Evolutionary conservation across 2,113 vertebrate species (phyloP).

Genomic region (Callithrix jacchus): DNA sequence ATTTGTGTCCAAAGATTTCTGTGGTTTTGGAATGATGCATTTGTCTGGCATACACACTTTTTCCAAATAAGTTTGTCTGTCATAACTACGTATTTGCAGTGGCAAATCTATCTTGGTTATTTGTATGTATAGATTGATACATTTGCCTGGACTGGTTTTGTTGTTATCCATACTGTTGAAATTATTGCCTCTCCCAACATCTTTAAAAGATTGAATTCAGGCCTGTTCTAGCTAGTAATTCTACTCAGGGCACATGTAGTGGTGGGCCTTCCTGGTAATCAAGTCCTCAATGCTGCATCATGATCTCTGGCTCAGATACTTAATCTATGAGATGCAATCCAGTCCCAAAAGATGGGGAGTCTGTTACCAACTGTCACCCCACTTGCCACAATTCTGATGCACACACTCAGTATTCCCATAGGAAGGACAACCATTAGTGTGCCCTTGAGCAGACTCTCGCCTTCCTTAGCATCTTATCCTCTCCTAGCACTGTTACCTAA

Average conservation of each 20-base stretch:
- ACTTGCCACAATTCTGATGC: neutral
- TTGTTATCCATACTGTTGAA: neutral
- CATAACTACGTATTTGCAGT: neutral
- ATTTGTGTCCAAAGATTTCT: neutral
- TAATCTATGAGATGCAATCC: neutral
- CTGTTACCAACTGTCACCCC: neutral
- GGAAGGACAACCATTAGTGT: neutral
- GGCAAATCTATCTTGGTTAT: neutral
- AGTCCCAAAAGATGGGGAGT: neutral
- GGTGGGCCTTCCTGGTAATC: neutral
- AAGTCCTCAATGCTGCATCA: neutral
- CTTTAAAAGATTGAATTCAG: neutral
- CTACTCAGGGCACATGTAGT: neutral
- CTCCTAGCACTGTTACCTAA: neutral
- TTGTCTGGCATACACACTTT: neutral
- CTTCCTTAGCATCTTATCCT: neutral
- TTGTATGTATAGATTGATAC: neutral
- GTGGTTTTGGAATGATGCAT: neutral
- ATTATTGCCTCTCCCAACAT: neutral
- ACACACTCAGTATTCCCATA: neutral
- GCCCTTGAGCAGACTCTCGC: neutral
- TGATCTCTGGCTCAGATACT: neutral
- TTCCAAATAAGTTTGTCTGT: neutral
- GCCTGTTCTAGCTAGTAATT: neutral
- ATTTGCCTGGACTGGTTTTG: neutral